Evolutionary conservation across 2,113 vertebrate genomes (phyloP), one percentile per base, ranked within the genome.

Genomic region (Laticauda colubrina): DNA sequence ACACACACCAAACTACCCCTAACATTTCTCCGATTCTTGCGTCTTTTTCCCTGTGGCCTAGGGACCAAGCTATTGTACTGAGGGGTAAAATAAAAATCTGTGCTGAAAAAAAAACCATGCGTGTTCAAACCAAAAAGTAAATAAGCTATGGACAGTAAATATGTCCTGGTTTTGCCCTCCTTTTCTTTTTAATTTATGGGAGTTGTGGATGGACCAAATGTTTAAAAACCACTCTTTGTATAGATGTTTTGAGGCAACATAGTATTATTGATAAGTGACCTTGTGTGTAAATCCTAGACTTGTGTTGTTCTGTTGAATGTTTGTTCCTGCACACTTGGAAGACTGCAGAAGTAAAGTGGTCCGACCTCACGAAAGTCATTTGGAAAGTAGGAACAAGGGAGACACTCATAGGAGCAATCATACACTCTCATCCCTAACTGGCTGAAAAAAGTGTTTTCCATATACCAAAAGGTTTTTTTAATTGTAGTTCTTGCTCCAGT

Each of bases 391-490:
- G 2, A 91, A 53, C 1, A 20, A 0, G 4, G 23, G 8, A 0
- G n/a, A 34, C 7, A 23, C 87, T 10, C 51, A 53, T 53, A 11
- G 10, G 51, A 29, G 4, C 5, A 26, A n/a, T 10, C 86, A 55
- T 15, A 23, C 29, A 6, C 43, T 21, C 90, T 29, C 24, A 89
- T 69, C 93, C 93, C 92, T 95, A 94, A 95, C 39, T 14, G 96
- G 94, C 91, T 94, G 91, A 97, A 96, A 94, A 94, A 96, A 95
- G 94, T 93, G 96, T 96, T 97, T 96, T 95, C 95, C 85, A 21
- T 97, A 95, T 98, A 96, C 95, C 90, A 95, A 96, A 95, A 92
- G 95, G 97, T 97, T 97, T 95, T 96, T 95, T 94, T 91, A 96
- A 97, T 95, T 96, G 94, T 97, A 97, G 96, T 86, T 89, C 89